Percentiles rank a stretch among this genome's conserved stretches.
These are phyloP conservation scores for Fissipunctia ypsillon DNA, from an alignment of 2,888 invertebrate genomes.

Conservation along the genomic window DNA sequence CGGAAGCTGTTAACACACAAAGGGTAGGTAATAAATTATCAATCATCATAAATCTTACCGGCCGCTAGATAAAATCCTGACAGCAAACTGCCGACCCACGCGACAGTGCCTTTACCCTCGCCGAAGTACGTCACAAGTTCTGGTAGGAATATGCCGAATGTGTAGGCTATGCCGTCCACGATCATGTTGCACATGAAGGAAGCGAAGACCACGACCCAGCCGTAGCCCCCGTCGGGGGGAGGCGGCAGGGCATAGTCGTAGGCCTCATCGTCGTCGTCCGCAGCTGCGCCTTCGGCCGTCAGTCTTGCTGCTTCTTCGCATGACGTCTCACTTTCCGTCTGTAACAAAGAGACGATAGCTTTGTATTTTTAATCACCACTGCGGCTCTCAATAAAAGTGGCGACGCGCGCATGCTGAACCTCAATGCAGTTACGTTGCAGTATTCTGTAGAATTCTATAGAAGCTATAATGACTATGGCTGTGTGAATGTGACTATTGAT, in stretches of 20 bases:
- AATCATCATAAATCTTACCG: constrained; percentile 90
- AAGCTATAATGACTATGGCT: constrained; percentile 15
- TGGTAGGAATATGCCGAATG: constrained; percentile 97
- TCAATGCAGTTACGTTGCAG: constrained; percentile 67
- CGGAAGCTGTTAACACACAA: constrained; percentile 26
- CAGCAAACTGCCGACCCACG: constrained; percentile 98
- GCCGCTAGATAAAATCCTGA: constrained; percentile 98
- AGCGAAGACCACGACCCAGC: constrained; percentile 98
- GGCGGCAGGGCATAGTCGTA: constrained; percentile 95
- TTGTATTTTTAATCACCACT: constrained; percentile 46
- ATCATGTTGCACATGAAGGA: constrained; percentile 99
- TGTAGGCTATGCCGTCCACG: constrained; percentile 99
- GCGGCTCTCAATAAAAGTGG: constrained; percentile 56
- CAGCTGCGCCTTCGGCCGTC: constrained; percentile 92
- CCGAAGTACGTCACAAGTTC: constrained; percentile 95
- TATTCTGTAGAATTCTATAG: constrained; percentile 53
- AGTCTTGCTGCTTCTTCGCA: constrained; percentile 95
- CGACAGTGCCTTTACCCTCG: constrained; percentile 96
- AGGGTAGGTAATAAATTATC: constrained; percentile 34
- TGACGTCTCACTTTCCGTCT: constrained; percentile 97
- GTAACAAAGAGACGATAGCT: constrained; percentile 76
- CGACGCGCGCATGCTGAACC: constrained; percentile 66
- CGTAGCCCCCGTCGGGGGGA: constrained; percentile 97
- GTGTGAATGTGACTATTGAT: constrained; percentile 41
- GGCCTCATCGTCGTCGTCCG: constrained; percentile 91